Percentiles rank a stretch among this genome's conserved stretches.
Evolutionary conservation across 35 echinoderm and acorn worm genomes (phyloP).

Genomic region (Chiridota heheva): DNA sequence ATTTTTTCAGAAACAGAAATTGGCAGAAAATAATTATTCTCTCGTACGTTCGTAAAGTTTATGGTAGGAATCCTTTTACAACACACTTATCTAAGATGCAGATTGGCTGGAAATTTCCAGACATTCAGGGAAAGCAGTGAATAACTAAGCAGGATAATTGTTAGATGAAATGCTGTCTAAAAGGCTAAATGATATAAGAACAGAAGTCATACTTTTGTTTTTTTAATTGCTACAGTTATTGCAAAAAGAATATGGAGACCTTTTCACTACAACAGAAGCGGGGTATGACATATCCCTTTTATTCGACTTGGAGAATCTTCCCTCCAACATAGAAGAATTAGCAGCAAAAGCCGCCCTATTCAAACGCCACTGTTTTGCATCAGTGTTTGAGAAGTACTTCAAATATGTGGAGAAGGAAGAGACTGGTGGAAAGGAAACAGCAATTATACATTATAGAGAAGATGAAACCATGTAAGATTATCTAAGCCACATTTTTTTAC

Average conservation of each 20-base stretch:
- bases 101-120: no score
- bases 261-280: conserved; percentile 34
- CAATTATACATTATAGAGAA: conserved; percentile 87
- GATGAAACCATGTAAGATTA: conserved; percentile 95
- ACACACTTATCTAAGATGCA: no score
- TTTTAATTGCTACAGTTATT: conserved; percentile 74
- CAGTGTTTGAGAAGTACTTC: conserved; percentile 95
- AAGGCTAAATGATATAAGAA: not conserved
- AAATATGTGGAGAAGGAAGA: conserved; percentile 71
- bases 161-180: not conserved
- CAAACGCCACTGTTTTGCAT: conserved; percentile 93
- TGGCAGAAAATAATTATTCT: no score
- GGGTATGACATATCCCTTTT: conserved; percentile 61
- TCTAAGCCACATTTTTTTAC: no score
- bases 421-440: conserved; percentile 38
- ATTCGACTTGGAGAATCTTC: conserved; percentile 69
- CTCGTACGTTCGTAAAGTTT: no score
- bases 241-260: conserved; percentile 63
- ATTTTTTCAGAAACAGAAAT: no score
- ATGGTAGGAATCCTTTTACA: no score
- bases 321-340: conserved; percentile 40
- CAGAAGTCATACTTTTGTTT: not conserved
- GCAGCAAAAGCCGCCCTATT: conserved; percentile 78
- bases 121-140: no score
- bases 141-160: not conserved